Base-by-base conservation (phyloP, 2,888 invertebrate species). In the Catocala sponsa region DNA sequence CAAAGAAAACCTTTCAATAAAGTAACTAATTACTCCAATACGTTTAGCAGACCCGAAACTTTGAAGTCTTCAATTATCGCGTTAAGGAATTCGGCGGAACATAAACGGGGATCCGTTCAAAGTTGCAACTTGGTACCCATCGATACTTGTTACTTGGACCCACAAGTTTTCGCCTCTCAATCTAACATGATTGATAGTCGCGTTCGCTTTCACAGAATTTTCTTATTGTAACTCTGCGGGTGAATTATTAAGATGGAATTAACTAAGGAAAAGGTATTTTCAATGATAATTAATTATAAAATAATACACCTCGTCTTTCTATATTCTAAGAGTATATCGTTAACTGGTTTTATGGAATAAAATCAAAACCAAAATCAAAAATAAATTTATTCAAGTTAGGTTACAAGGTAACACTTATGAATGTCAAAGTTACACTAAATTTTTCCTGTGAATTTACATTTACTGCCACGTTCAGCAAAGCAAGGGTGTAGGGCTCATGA, bases 151-250 rank as follows among this genome's bases (percentile, higher is more conserved):
- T 43, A 63, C 51, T 62, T 15, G 58, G 67, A 50, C 47, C 59
- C 59, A 10, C 47, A 77, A 77, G 52, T 76, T 79, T 77, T 43
- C 58, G 68, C 56, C 42, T 55, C 63, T 68, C 68, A 54, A 64
- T 68, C 42, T 57, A 48, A 63, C 58, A 78, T 78, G 79, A 79
- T 79, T 77, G 75, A 79, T 79, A 69, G 68, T 49, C 49, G 10
- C 12, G 38, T 47, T 60, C 47, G 44, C 48, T n/a, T 47, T 47
- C 13, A 11, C 25, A 38, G n/a, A 48, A 48, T 32, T 48, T 48
- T 48, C 32, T 48, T 48, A 48, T 48, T 48, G 33, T 48, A 32
- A 48, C 32, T 48, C 48, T 48, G 4, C 6, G 0, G 48, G 32
- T 48, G 48, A 48, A 48, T 48, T 32, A 48, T 48, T 11, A 33